Evolutionary conservation across 1,140 invertebrate species (phyloP), one percentile per base, ranked within the genome.

Genomic region (Leptinotarsa lineolata): DNA sequence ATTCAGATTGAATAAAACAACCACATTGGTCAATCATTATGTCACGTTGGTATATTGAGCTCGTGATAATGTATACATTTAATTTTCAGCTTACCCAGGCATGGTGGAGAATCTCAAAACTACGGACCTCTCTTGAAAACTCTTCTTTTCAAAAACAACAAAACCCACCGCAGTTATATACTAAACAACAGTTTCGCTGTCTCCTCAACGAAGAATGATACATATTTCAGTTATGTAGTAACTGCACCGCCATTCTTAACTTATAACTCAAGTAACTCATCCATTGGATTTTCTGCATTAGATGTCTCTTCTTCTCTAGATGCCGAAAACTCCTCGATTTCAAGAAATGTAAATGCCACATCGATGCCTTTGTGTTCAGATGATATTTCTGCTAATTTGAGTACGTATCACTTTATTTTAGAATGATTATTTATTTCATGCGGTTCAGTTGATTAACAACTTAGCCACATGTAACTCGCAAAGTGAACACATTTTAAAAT

Each of bases 41-140:
- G 8, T 59, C 15, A 59, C 20, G 15, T n/a, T n/a, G 15, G 15
- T n/a, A 59, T 59, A 13, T n/a, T 59, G 58, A 59, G 11, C 58
- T 59, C 11, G 5, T 59, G 1, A 59, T 59, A 59, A 59, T 59
- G 58, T n/a, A 6, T n/a, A n/a, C 16, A 59, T 59, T 59, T 20
- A 59, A 21, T 66, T 73, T 73, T 74, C 48, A 79, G 76, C 44
- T 59, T 44, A 58, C 16, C 68, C 58, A 24, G 65, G 22, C 48
- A 54, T 65, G 72, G 72, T 11, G 74, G 74, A 76, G 65, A 72
- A 64, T 21, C 70, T 24, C 63, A 70, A 44, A 69, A 44, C 16
- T 75, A 77, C 59, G 73, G 77, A 22, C 79, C 76, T 24, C 76
- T 80, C 13, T 54, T 77, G 11, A 75, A 77, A 54, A 74, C 72